These are phyloP conservation scores for Sphaerolaimus hirsutus DNA, from an alignment of 2,888 invertebrate genomes.

Conservation along the genomic window DNA sequence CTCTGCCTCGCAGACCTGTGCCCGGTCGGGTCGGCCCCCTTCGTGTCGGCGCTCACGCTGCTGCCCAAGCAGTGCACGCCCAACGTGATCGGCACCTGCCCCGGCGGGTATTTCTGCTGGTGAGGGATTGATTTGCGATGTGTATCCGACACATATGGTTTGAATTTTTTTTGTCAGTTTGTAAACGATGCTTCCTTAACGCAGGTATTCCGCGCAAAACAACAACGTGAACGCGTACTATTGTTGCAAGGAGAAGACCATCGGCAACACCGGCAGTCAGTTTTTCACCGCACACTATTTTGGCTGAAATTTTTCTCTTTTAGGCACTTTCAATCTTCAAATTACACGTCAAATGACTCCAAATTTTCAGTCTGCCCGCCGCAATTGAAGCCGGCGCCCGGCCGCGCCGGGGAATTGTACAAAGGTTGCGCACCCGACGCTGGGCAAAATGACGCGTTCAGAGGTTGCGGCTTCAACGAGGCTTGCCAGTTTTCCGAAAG, in stretches of 20 bases:
- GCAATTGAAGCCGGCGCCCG: slow-evolving; percentile 21
- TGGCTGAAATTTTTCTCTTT: background rate
- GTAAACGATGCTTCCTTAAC: too few species aligned
- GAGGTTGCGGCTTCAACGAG: slow-evolving; percentile 19
- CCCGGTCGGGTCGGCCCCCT: slow-evolving; percentile 20
- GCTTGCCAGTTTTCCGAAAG: slow-evolving; percentile 14
- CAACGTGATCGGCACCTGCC: slow-evolving; percentile 22
- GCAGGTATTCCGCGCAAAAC: slow-evolving; percentile 19
- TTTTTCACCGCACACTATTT: background rate
- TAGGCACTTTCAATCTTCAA: too few species aligned
- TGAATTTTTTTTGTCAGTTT: too few species aligned
- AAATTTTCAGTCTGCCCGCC: slow-evolving; percentile 18
- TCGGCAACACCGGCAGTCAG: too few species aligned
- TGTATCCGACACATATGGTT: too few species aligned
- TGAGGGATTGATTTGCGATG: too few species aligned
- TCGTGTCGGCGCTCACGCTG: slow-evolving; percentile 21
- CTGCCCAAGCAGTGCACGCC: slow-evolving; percentile 24
- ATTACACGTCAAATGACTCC: too few species aligned
- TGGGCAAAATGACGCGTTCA: slow-evolving; percentile 17
- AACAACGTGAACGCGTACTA: slow-evolving; percentile 22
- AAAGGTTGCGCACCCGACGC: slow-evolving; percentile 21
- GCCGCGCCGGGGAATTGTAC: slow-evolving; percentile 19
- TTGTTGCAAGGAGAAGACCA: slow-evolving; percentile 15
- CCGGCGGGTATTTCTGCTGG: slow-evolving; percentile 24
- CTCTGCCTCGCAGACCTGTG: slow-evolving; percentile 14